These are phyloP conservation scores for Molanna angustata DNA, from an alignment of 2,888 invertebrate species.

Conservation along the genomic window DNA sequence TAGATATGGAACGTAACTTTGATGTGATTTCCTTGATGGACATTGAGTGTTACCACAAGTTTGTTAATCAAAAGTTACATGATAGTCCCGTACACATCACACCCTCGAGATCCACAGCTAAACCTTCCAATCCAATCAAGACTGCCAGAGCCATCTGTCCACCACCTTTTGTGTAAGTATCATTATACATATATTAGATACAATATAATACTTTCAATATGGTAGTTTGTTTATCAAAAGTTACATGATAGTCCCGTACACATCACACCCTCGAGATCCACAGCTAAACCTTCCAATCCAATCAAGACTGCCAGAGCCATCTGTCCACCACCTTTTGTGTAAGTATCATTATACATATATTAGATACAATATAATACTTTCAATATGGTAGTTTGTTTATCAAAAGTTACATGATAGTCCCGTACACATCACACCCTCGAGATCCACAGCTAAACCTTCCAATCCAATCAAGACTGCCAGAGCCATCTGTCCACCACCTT, in stretches of 20 bases:
- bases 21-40: constrained; percentile 61
- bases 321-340: constrained; percentile 25
- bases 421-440: constrained; percentile 27
- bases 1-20: constrained; percentile 63
- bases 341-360: too few species aligned
- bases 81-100: not conserved
- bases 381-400: constrained; percentile 59
- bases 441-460: constrained; percentile 36
- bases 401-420: constrained; percentile 10
- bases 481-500: constrained; percentile 27
- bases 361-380: too few species aligned
- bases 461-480: constrained; percentile 1
- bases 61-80: constrained; percentile 43
- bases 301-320: constrained; percentile 18
- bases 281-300: not conserved
- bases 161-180: constrained; percentile 22
- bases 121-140: not conserved
- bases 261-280: constrained; percentile 37
- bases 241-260: constrained; percentile 8
- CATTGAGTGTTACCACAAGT: constrained; percentile 66
- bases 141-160: constrained; percentile 23
- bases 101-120: constrained; percentile 37
- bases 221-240: constrained; percentile 53
- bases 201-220: too few species aligned
- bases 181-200: too few species aligned